Base-by-base conservation (phyloP, 2,113 vertebrate genomes). In the Acrocephalus kingi region DNA sequence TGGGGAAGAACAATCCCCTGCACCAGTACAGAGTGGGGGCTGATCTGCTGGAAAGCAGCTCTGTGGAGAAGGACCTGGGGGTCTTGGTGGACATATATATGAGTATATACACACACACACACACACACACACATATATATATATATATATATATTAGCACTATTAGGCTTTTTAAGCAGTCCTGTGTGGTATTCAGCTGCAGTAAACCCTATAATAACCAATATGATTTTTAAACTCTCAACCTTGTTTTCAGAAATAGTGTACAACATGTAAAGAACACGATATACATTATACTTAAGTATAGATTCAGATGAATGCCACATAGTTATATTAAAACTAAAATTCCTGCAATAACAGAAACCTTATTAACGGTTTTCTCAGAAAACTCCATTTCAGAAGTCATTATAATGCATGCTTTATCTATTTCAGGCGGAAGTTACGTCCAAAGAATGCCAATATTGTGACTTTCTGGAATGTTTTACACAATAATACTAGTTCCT, bases 1-100 rank as follows among this genome's bases (percentile, higher is more conserved):
- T 51, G 33, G 3, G 11, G 8, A 39, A 1, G 15, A 39, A 20
- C 15, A 54, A 11, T 2, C 31, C 1, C 3, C 11, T 31, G 3
- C 6, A 49, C 17, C 45, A 59, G 21, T 2, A 27, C 9, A 45
- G 16, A 1, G 1, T 43, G 25, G 25, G 48, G 2, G 3, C 37
- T 22, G 15, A 54, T 2, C 23, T 54, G 19, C 28, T 64, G 55
- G 3, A 23, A 46, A 78, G 28, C 15, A 62, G 14, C 33, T 78
- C 39, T 37, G 17, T 6, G 11, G 31, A 51, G 54, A 37, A 52
- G 45, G 33, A 27, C 17, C 41, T 46, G 24, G 4, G 7, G 6
- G 17, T 51, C 4, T 21, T 37, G 27, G 45, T 73, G 31, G 17
- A 21, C 4, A 35, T 18, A 13, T 37, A 39, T 25, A 59, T 56